Conservation (phyloP, 2,888 invertebrate species). For the Drosophila diplacantha region DNA sequence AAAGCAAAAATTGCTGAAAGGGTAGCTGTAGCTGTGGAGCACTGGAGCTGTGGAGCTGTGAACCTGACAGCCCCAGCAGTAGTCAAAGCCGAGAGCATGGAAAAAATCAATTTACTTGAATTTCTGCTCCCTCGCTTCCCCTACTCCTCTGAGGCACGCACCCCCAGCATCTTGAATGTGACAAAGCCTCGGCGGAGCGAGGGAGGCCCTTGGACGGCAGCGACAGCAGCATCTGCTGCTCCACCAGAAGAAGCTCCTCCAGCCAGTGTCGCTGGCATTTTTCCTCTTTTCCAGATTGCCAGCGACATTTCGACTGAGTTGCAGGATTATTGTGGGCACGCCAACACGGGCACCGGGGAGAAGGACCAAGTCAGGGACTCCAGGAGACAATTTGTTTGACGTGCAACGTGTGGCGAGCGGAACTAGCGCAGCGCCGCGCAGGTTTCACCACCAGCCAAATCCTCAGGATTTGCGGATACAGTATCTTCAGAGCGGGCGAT, state of each 20-base stretch:
- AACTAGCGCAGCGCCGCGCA: conserved; percentile 56
- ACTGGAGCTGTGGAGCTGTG: conserved; percentile 33
- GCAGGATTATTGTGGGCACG: conserved; percentile 61
- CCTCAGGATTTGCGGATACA: conserved; percentile 40
- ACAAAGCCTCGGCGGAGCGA: conserved; percentile 51
- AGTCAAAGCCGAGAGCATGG: conserved; percentile 60
- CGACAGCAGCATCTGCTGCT: conserved; percentile 67
- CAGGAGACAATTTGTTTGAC: conserved; percentile 68
- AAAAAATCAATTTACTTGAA: conserved; percentile 74
- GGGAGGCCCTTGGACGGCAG: conserved; percentile 23
- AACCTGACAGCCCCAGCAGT: conserved; percentile 54
- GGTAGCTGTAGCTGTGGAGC: conserved; percentile 28
- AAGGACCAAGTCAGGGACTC: background rate
- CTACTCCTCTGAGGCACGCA: conserved; percentile 21
- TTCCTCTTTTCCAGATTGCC: conserved; percentile 64
- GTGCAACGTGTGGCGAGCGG: conserved; percentile 69
- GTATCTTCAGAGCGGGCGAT: conserved; percentile 16
- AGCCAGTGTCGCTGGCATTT: conserved; percentile 60
- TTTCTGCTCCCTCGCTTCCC: conserved; percentile 54
- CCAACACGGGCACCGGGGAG: background rate
- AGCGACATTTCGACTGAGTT: conserved; percentile 65
- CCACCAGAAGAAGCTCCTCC: conserved; percentile 8
- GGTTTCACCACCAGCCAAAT: conserved; percentile 42
- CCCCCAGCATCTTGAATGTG: conserved; percentile 56
- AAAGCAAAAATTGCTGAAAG: conserved; percentile 60